phyloP scores from a whole-genome alignment of 2,797 vertebrate genomes.

The Amniataba percoides region DNA sequence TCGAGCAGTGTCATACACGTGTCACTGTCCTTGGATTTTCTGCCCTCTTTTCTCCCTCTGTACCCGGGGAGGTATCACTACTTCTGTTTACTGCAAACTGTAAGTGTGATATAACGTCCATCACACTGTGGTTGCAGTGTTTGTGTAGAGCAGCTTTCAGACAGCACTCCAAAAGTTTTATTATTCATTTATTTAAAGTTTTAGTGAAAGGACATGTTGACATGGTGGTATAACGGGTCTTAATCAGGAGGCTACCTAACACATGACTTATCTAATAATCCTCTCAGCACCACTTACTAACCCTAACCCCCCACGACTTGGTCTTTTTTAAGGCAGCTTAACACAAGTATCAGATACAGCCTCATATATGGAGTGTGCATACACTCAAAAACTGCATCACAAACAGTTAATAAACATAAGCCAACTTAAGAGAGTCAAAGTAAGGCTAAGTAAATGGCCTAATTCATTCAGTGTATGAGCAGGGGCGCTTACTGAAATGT shows the following conservation, averaged over 20 bases:
- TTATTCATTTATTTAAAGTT: not conserved
- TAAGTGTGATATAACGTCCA: not conserved
- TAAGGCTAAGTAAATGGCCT: not conserved
- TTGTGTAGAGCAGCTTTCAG: not conserved
- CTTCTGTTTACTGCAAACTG: not conserved
- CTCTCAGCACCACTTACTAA: not conserved
- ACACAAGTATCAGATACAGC: not conserved
- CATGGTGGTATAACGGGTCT: not conserved
- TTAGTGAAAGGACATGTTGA: not conserved
- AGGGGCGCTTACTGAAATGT: not conserved
- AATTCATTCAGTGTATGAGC: not conserved
- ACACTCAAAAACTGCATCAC: not conserved
- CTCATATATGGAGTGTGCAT: not conserved
- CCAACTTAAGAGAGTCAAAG: not conserved
- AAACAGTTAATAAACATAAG: not conserved
- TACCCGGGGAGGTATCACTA: no score
- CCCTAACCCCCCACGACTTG: not conserved
- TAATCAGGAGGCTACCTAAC: not conserved
- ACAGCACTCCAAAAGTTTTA: not conserved
- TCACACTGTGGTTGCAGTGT: not conserved
- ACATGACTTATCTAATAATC: not conserved
- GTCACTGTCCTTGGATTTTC: slow-evolving; percentile 2
- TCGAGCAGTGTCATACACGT: not conserved
- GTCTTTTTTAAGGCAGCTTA: not conserved
- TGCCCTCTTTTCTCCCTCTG: not conserved